A percentile compares a stretch with the other conserved stretches of the same genome.
These are phyloP conservation scores for Ephydatia muelleri DNA, from an alignment of 37 sponge, comb jelly and placozoan genomes.

Conservation along the genomic window DNA sequence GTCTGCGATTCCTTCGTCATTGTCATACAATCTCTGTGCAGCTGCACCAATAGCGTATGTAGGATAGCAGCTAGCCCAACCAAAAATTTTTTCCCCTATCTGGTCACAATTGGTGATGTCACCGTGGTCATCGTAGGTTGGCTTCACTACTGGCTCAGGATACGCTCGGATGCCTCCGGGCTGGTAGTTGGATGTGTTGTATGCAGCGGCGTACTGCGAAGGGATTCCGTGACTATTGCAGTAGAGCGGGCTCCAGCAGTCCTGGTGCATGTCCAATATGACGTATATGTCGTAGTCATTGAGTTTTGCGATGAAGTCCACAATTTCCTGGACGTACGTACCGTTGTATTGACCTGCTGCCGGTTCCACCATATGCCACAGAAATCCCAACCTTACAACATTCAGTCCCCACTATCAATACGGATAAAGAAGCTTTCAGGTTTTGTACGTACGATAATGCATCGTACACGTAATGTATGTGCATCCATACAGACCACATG, in stretches of 20 bases:
- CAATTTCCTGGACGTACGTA: conserved; percentile 30
- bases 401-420: conserved; percentile 46
- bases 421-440: neutral
- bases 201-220: conserved; percentile 11
- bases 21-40: conserved; percentile 63
- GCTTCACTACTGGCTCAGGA: conserved; percentile 38
- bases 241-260: conserved; percentile 40
- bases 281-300: conserved; percentile 23
- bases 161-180: conserved; percentile 25
- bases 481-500: neutral
- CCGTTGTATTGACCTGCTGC: conserved; percentile 22
- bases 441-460: neutral
- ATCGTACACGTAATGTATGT: neutral
- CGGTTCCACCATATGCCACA: conserved; percentile 50
- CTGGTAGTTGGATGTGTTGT: conserved; percentile 35
- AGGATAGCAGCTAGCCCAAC: conserved; percentile 50
- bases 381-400: conserved; percentile 41
- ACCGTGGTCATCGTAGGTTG: conserved; percentile 24
- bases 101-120: conserved; percentile 48
- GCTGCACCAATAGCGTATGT: conserved; percentile 50
- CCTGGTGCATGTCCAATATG: conserved; percentile 62
- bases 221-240: conserved; percentile 42
- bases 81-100: conserved; percentile 26
- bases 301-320: conserved; percentile 19
- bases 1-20: conserved; percentile 57